Base-by-base conservation (phyloP, 2,888 invertebrate species). In the Phaonia tiefii region DNA sequence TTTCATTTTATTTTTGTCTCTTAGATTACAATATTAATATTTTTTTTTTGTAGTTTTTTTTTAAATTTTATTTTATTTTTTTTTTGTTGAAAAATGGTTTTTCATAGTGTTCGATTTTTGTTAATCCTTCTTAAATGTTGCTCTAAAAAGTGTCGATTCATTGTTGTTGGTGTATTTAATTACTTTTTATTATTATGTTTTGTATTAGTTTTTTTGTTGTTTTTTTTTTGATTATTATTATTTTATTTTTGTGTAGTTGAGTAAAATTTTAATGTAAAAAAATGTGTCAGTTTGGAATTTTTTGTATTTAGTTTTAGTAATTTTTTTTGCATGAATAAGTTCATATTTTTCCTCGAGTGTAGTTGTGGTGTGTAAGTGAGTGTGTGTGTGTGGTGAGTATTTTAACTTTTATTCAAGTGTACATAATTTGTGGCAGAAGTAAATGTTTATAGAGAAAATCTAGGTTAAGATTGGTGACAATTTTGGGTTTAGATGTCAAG, bases 261-360 rank as follows among this genome's bases (percentile, higher is more conserved):
- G 75, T 79, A 74, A 75, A 79, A 65, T 63, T 72, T 72, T 76
- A 71, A 78, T 81, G 78, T 78, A 75, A 81, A 75, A 81, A 78
- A 75, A 75, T 80, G 73, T 80, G 73, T 79, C 69, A 49, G 4
- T 72, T 69, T 70, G 58, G 37, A 25, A 13, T 70, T 72, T 46
- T 60, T 58, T 42, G 2, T 73, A 31, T 67, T 44, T 31, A 31
- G 8, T 31, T 5, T 31, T 31, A 31, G 3, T 31, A 5, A 31
- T 31, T 8, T 31, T 31, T 31, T 31, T 31, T 31, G 3, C 8
- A 5, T 31, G 60, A 51, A 31, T 31, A 42, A 39, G 39, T 15
- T n/a, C 51, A 70, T 66, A 7, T 66, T 15, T 37, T 31, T 69
- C 42, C 49, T 31, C 17, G 31, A 15, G 69, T 58, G 51, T 76